Conservation (phyloP, 2,888 invertebrate species). For the Leuctra nigra region DNA sequence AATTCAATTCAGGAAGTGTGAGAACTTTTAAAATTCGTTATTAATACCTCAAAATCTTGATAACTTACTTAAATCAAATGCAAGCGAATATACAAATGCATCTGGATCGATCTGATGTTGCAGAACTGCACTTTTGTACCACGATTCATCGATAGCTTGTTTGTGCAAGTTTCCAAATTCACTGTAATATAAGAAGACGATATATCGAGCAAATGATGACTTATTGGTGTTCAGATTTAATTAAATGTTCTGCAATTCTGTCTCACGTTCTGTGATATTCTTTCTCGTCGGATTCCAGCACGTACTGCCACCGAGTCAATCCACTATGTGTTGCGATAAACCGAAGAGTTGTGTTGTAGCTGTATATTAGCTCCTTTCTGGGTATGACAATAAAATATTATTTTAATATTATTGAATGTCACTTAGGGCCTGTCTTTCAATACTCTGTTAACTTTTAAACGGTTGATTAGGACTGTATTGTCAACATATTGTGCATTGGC, state of each 20-base stretch:
- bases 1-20: neutral
- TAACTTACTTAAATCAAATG: slow-evolving; percentile 50
- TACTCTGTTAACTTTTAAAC: no score
- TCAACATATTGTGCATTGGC: no score
- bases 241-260: no score
- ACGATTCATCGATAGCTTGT: slow-evolving; percentile 78
- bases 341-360: slow-evolving; percentile 66
- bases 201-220: no score
- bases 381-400: no score
- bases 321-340: slow-evolving; percentile 88
- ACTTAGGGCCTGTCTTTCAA: no score
- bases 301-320: slow-evolving; percentile 78
- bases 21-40: no score
- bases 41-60: no score
- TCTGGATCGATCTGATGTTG: slow-evolving; percentile 72
- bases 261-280: slow-evolving; percentile 20
- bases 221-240: no score
- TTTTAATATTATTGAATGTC: no score
- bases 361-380: slow-evolving; percentile 47
- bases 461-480: no score
- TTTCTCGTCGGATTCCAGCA: slow-evolving; percentile 34
- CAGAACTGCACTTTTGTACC: slow-evolving; percentile 85
- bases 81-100: slow-evolving; percentile 71
- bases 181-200: slow-evolving; percentile 40
- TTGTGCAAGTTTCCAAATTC: slow-evolving; percentile 71